Evolutionary conservation across 2,113 vertebrate genomes (phyloP), one percentile per base, ranked within the genome.

Genomic region (Orthonyx spaldingii): DNA sequence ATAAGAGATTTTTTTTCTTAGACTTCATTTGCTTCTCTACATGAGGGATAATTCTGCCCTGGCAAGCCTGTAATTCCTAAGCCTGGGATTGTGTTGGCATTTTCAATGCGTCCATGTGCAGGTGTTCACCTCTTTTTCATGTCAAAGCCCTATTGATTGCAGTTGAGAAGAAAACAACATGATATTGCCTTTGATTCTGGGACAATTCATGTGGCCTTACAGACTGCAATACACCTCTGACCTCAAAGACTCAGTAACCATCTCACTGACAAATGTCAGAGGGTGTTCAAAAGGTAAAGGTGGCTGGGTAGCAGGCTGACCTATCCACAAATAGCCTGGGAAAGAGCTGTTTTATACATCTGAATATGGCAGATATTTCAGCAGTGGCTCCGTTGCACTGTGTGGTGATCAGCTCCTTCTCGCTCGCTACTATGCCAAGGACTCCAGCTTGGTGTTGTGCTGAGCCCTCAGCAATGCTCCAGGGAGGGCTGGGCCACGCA

Each of bases 21-120:
- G 33, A 87, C 42, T 85, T 95, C n/a, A 55, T 87, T 49, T 85
- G 47, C 47, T 94, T 93, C 89, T 76, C 84, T 95, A 44, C 23
- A 39, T 55, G 87, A 87, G 24, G 5, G 64, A 72, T 68, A 93
- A 69, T 71, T 93, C 44, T 82, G 35, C 35, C 41, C 35, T 77
- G 70, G n/a, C 33, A 77, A 93, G 49, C 47, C 65, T 76, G 26
- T 68, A 71, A 87, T 85, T 94, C 68, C 71, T 27, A 59, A 44
- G 6, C 35, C 33, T 75, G 60, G 44, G 50, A 42, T 8, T 81
- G 52, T 46, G n/a, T 27, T 70, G 50, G 27, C 26, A 65, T 94
- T 49, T 80, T 84, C 68, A 55, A 21, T 3, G 4, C 7, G 47
- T 53, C 42, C 42, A 20, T 5, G 61, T 28, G 32, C 35, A 39